A percentile compares a stretch with the other conserved stretches of the same genome.
Conservation (phyloP, 1,140 invertebrate species). For the Orchestia grillus region DNA sequence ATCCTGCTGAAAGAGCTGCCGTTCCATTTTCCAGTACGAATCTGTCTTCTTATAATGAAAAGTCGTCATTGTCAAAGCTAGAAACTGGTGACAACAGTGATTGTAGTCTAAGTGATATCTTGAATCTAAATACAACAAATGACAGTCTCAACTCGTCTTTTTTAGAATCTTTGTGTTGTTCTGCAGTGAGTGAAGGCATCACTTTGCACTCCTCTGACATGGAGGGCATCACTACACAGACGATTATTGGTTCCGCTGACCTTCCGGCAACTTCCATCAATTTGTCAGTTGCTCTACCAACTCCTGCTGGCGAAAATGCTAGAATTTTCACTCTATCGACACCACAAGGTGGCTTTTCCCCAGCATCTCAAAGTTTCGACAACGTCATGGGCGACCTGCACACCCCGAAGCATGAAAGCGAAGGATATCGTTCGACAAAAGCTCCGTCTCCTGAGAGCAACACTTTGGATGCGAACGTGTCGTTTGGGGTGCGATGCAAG, state of each 20-base stretch:
- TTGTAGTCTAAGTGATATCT: slow-evolving; percentile 30
- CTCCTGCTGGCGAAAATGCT: not conserved
- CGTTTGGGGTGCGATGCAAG: slow-evolving; percentile 18
- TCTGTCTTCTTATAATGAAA: not conserved
- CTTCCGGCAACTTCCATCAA: not conserved
- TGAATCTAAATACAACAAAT: slow-evolving; percentile 15
- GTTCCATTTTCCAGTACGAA: not conserved
- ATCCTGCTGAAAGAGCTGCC: not conserved
- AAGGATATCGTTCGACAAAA: not conserved
- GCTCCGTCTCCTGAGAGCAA: slow-evolving; percentile 32
- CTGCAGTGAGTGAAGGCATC: slow-evolving; percentile 7
- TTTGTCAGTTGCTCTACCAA: not conserved
- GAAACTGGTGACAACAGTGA: slow-evolving; percentile 8
- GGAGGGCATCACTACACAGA: not conserved
- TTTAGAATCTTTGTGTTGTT: slow-evolving; percentile 29
- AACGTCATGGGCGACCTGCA: not conserved
- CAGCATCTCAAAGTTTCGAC: not conserved
- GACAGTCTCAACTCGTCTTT: slow-evolving; percentile 40
- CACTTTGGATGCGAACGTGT: slow-evolving; percentile 32
- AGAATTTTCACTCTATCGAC: not conserved
- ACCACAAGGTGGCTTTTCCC: not conserved
- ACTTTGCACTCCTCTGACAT: slow-evolving; percentile 30
- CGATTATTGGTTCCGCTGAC: not conserved
- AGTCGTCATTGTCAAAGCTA: not conserved
- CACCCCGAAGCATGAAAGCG: slow-evolving; percentile 1